These are phyloP conservation scores for Gambelia wislizenii DNA, from an alignment of 2,797 vertebrate genomes.

Conservation along the genomic window DNA sequence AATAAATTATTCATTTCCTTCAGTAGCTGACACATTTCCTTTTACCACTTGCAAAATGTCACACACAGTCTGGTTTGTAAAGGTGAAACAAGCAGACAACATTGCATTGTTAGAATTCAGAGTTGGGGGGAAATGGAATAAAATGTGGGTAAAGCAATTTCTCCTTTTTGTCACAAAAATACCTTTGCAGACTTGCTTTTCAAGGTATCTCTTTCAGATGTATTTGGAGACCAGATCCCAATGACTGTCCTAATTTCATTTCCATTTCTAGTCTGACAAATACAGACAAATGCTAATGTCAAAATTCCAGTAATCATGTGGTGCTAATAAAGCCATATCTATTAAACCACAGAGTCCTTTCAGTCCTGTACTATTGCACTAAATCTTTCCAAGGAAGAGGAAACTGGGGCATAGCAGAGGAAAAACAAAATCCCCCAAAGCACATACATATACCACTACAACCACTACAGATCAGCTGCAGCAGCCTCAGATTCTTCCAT, in stretches of 20 bases:
- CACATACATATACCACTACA: background rate
- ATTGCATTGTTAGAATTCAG: constrained; percentile 55
- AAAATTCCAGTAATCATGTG: constrained; percentile 61
- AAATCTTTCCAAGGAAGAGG: constrained; percentile 49
- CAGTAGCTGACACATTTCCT: constrained; percentile 61
- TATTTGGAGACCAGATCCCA: constrained; percentile 38
- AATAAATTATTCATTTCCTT: constrained; percentile 69
- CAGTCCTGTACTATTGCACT: constrained; percentile 43
- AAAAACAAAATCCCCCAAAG: constrained; percentile 48
- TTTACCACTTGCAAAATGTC: constrained; percentile 56
- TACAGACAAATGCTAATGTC: constrained; percentile 45
- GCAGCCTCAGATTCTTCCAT: constrained; percentile 60
- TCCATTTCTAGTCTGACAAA: constrained; percentile 58
- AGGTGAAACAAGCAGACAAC: constrained; percentile 34
- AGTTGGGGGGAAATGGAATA: constrained; percentile 48
- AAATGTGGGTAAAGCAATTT: constrained; percentile 48
- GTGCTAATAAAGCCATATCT: constrained; percentile 29
- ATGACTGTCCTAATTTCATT: constrained; percentile 32
- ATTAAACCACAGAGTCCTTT: constrained; percentile 49
- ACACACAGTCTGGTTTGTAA: constrained; percentile 11
- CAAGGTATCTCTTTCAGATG: constrained; percentile 40
- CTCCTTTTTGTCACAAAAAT: constrained; percentile 54
- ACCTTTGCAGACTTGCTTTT: background rate
- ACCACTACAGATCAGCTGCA: background rate
- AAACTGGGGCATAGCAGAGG: constrained; percentile 59